Conservation (phyloP, 2,797 vertebrate genomes). For the Xenopus petersii region DNA sequence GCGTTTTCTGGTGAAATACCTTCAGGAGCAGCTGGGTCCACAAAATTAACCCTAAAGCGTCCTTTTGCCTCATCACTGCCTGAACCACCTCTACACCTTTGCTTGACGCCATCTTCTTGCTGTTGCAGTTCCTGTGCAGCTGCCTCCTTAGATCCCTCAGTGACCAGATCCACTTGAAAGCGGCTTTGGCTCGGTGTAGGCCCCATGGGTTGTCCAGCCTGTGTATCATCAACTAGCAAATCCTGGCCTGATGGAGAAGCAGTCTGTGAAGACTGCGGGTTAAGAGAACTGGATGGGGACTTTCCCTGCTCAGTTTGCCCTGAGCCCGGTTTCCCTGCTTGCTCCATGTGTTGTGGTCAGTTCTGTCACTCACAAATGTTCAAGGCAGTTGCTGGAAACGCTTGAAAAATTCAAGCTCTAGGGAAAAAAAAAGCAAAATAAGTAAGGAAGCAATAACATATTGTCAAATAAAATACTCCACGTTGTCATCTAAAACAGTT, state of each 20-base stretch:
- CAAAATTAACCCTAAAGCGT: conserved; percentile 92
- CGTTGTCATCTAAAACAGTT: too few relatives aligned
- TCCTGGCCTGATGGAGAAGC: conserved; percentile 23
- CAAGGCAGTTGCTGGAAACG: neutral
- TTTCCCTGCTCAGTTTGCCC: conserved; percentile 25
- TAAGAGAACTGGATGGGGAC: conserved; percentile 3
- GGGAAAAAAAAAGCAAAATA: neutral
- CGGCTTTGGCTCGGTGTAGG: conserved; percentile 93
- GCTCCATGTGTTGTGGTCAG: conserved; percentile 16
- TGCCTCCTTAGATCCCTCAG: conserved; percentile 71
- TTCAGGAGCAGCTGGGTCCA: conserved; percentile 69
- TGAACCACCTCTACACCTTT: conserved; percentile 49
- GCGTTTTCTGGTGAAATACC: conserved; percentile 63
- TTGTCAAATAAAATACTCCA: too few relatives aligned
- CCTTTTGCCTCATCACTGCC: conserved; percentile 82
- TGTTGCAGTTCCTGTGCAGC: conserved; percentile 42
- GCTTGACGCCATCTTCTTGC: conserved; percentile 53
- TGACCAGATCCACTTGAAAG: conserved; percentile 91
- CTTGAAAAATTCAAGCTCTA: neutral
- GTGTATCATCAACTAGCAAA: conserved; percentile 17
- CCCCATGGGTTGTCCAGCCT: conserved; percentile 65
- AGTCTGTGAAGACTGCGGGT: neutral
- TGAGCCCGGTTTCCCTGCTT: conserved; percentile 18
- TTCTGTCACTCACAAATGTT: neutral
- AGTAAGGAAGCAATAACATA: neutral